phyloP scores from a whole-genome alignment of 2,797 vertebrate genomes.

The Synanceia verrucosa region DNA sequence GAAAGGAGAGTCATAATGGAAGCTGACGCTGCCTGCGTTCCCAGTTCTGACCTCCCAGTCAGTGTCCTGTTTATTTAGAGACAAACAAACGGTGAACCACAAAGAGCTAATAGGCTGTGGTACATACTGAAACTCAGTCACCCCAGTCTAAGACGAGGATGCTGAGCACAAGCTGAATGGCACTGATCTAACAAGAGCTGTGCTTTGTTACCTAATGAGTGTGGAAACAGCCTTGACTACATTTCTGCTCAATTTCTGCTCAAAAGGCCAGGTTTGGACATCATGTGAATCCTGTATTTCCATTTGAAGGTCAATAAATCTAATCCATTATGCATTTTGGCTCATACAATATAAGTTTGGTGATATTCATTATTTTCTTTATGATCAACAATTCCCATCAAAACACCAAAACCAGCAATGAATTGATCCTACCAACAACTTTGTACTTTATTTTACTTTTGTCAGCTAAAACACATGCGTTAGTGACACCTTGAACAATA shows the following conservation, averaged over 20 bases:
- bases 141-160: slow-evolving; percentile 7
- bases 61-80: slow-evolving; percentile 66
- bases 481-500: neutral
- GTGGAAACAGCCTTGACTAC: neutral
- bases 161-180: slow-evolving; percentile 31
- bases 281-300: neutral
- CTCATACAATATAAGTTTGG: neutral
- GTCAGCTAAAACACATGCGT: neutral
- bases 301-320: neutral
- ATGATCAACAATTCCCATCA: neutral
- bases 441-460: too few species aligned
- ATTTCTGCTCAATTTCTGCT: neutral
- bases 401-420: neutral
- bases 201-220: slow-evolving; percentile 3
- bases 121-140: slow-evolving; percentile 48
- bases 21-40: slow-evolving; percentile 55
- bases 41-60: slow-evolving; percentile 64
- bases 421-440: neutral
- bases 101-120: slow-evolving; percentile 59
- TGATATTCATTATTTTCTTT: neutral
- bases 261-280: neutral
- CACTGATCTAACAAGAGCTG: slow-evolving; percentile 13
- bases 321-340: neutral
- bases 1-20: slow-evolving; percentile 49
- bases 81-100: slow-evolving; percentile 61